Evolutionary conservation across 2,888 invertebrate species (phyloP).

Genomic region (Mactromeris polynyma): DNA sequence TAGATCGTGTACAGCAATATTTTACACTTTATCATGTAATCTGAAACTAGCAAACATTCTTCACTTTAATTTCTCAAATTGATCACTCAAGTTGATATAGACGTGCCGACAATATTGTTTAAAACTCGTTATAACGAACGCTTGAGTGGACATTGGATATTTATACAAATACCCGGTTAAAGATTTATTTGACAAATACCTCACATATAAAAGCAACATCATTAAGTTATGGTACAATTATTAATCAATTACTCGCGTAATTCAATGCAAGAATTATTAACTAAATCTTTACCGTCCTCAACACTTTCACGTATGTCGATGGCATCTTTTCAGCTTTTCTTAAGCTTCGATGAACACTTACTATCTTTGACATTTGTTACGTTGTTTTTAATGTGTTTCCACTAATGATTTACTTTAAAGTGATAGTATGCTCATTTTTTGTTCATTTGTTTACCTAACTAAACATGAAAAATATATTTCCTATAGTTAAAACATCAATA

Average conservation of each 20-base stretch:
- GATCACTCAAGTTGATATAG: background rate
- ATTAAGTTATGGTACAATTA: background rate
- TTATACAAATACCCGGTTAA: background rate
- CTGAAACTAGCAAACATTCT: background rate
- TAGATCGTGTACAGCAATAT: background rate
- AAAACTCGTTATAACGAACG: background rate
- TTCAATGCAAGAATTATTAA: background rate
- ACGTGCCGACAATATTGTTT: background rate
- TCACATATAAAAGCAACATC: background rate
- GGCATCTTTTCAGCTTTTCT: too few species aligned
- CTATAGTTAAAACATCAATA: too few species aligned
- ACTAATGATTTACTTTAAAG: too few species aligned
- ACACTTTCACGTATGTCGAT: too few species aligned
- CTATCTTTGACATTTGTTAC: too few species aligned
- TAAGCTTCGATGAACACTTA: too few species aligned
- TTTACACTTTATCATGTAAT: background rate
- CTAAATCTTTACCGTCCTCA: background rate
- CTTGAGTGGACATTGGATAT: background rate
- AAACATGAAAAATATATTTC: too few species aligned
- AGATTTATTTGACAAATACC: background rate
- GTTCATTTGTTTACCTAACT: too few species aligned
- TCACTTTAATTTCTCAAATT: constrained; percentile 1
- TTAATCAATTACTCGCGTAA: background rate
- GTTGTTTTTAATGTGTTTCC: too few species aligned
- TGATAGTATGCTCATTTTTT: too few species aligned